Conservation (phyloP, 2,888 invertebrate genomes). For the Abrostola triplasia region DNA sequence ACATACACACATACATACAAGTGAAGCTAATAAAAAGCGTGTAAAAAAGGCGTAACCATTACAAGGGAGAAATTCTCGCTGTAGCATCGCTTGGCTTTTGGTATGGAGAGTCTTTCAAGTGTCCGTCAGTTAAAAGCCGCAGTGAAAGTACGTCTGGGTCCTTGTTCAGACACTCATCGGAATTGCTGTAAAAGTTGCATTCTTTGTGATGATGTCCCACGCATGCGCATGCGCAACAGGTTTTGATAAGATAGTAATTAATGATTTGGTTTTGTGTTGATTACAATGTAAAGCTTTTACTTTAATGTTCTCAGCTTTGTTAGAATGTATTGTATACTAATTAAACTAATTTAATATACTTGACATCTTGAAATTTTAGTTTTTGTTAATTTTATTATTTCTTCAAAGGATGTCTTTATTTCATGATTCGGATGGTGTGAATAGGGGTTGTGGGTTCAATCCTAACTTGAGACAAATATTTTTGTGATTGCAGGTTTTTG, state of each 20-base stretch:
- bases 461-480: too few relatives aligned
- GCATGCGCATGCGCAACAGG: constrained; percentile 17
- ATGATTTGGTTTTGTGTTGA: constrained; percentile 10
- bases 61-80: background rate
- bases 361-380: too few relatives aligned
- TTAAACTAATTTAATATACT: too few relatives aligned
- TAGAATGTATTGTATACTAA: too few relatives aligned
- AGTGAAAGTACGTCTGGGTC: constrained; percentile 55
- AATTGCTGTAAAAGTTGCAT: constrained; percentile 41
- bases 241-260: constrained; percentile 23
- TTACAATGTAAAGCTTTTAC: background rate
- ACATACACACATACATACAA: too few relatives aligned
- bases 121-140: constrained; percentile 25
- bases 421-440: too few relatives aligned
- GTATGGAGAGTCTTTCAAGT: constrained; percentile 20
- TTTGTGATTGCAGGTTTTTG: too few relatives aligned
- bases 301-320: background rate
- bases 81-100: constrained; percentile 7
- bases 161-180: constrained; percentile 44
- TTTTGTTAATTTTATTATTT: too few relatives aligned
- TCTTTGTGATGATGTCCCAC: constrained; percentile 30
- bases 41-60: too few relatives aligned
- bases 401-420: too few relatives aligned
- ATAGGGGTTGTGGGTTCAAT: too few relatives aligned
- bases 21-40: too few relatives aligned